Base-by-base conservation (phyloP, 2,888 invertebrate species). In the Callosobruchus maculatus region DNA sequence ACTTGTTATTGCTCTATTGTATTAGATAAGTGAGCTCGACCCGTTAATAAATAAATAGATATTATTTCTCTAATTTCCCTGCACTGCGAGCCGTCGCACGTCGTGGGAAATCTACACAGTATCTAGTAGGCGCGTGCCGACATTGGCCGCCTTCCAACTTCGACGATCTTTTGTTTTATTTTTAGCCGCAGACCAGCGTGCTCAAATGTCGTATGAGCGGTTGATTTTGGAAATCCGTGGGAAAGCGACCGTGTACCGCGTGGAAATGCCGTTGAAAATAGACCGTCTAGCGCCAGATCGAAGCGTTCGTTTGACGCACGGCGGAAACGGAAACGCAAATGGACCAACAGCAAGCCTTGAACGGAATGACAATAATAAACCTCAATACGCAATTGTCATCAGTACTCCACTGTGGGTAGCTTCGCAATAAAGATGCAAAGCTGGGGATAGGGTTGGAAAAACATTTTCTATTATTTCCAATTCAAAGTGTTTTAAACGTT, bases 101-200 rank as follows among this genome's bases (percentile, higher is more conserved):
- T 70, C 78, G 79, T 80, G 77, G 77, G 78, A 80, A 78, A 74
- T 68, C 21, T 22, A 71, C n/a, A 68, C 26, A 67, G 71, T 70
- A 74, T 74, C 76, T 73, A 75, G 76, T 76, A 73, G 80, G 79
- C 82, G 80, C 82, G 82, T 81, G 82, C 80, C 82, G 73, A 72
- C 75, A 71, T 78, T 81, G 81, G 81, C 80, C 78, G 70, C 72
- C 20, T 68, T 74, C 81, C 82, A 77, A 77, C 20, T 70, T 22
- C 75, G 78, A 75, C 72, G 76, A 74, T 78, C 77, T 78, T 78
- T 80, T 80, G 80, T 79, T 80, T 81, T 81, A 81, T 78, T 77
- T 78, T 79, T 81, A 81, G 81, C 77, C 73, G 76, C 71, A 74
- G 78, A 79, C 77, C 71, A 68, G 76, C 75, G 78, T 76, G 77